Evolutionary conservation across 1,140 invertebrate species (phyloP), one percentile per base, ranked within the genome.

Genomic region (Xylocopa sonorina): DNA sequence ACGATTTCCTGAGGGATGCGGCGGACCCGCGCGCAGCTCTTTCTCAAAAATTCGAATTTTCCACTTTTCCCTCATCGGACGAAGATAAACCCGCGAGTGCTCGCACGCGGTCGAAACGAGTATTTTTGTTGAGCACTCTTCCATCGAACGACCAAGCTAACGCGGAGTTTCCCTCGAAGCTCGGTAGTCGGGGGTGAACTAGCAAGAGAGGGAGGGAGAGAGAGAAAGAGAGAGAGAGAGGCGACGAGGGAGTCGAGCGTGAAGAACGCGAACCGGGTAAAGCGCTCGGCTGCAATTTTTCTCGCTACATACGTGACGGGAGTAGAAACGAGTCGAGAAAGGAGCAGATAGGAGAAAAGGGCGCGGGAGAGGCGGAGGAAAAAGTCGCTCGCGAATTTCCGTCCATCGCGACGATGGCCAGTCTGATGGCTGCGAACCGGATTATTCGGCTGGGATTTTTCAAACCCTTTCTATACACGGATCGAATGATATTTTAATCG

Each of bases 201-300:
- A 55, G 50, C 57, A 76, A 60, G 57, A 79, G 58, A 86, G 74
- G 78, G 80, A 80, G 67, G 75, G 80, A 58, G 63, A 50, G 32
- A 43, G 14, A 38, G 48, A 68, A 29, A 38, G 6, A 67, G 21
- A 14, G 48, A 5, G 7, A 16, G 63, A 29, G 51, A 48, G 63
- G 24, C 48, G 38, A 71, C 79, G 75, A 69, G 72, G 73, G 90
- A 89, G 87, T 77, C 88, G 87, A 86, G 88, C 92, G 92, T 92
- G 92, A 91, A 93, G 91, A 92, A 93, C 91, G 88, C 87, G 91
- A 91, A 92, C 90, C 88, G 88, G 88, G 91, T 90, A 92, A 93
- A 92, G 91, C 91, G 92, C 91, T 92, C 89, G 90, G 88, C 92
- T 93, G 92, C 92, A 93, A 93, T 93, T 93, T 93, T 93, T 93